These are phyloP conservation scores for Silurus aristotelis DNA, from an alignment of 2,797 vertebrate species.

Conservation along the genomic window DNA sequence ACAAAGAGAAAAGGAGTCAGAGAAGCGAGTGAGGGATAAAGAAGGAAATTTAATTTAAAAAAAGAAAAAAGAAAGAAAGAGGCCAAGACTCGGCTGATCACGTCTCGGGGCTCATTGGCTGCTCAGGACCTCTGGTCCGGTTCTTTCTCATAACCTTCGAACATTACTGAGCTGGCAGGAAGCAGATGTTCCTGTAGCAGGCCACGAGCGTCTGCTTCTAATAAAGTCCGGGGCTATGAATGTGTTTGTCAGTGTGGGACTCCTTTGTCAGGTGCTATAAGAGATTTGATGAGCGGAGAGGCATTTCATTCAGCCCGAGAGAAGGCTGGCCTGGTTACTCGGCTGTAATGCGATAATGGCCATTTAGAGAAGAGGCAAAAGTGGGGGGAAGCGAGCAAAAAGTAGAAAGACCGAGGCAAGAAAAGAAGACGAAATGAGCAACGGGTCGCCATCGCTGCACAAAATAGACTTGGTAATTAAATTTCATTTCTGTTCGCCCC, in stretches of 20 bases:
- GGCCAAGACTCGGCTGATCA: neutral
- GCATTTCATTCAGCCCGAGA: conserved; percentile 49
- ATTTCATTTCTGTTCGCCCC: conserved; percentile 24
- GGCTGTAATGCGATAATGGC: conserved; percentile 45
- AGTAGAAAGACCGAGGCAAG: conserved; percentile 15
- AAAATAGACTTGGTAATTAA: conserved; percentile 42
- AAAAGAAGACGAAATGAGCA: conserved; percentile 28
- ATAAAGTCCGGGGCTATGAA: conserved; percentile 37
- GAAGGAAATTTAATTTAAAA: neutral
- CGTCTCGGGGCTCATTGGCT: neutral
- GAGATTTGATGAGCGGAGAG: conserved; percentile 47
- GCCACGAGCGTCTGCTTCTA: conserved; percentile 8
- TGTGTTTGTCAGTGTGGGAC: conserved; percentile 5
- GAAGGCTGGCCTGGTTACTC: conserved; percentile 43
- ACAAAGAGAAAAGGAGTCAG: neutral
- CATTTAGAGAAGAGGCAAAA: conserved; percentile 28
- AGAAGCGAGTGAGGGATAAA: neutral
- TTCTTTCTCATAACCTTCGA: neutral
- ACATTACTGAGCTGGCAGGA: neutral
- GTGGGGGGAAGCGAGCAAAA: conserved; percentile 19
- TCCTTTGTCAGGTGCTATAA: conserved; percentile 50
- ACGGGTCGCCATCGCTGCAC: conserved; percentile 44
- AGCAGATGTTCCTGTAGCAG: conserved; percentile 29
- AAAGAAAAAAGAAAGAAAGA: neutral
- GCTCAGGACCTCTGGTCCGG: neutral